Conservation (phyloP, 1,140 invertebrate genomes). For the Drosophila albomicans region DNA sequence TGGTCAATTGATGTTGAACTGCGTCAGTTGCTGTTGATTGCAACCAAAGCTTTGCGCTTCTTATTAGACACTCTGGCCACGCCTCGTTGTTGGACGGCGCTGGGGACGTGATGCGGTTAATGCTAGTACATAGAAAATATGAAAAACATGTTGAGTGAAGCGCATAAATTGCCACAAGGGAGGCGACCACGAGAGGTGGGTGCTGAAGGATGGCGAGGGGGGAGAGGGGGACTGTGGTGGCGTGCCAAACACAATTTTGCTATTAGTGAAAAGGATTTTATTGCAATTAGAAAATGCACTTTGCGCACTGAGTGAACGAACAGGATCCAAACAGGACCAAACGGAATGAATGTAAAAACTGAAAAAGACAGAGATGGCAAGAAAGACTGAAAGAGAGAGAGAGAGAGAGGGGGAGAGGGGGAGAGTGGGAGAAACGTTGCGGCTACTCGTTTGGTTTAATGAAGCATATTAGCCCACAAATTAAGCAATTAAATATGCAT, state of each 20-base stretch:
- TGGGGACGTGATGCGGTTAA: slow-evolving; percentile 12
- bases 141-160: slow-evolving; percentile 49
- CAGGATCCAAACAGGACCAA: neutral
- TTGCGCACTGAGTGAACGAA: slow-evolving; percentile 14
- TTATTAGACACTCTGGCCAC: slow-evolving; percentile 14
- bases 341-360: neutral
- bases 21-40: slow-evolving; percentile 5
- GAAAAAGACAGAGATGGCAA: neutral
- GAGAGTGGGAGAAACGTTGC: slow-evolving; percentile 15
- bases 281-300: slow-evolving; percentile 83
- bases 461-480: slow-evolving; percentile 61
- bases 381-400: neutral
- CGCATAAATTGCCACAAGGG: slow-evolving; percentile 63
- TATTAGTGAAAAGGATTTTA: slow-evolving; percentile 76
- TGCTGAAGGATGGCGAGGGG: neutral
- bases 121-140: slow-evolving; percentile 8
- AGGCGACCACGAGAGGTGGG: neutral
- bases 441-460: slow-evolving; percentile 32
- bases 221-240: neutral
- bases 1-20: neutral
- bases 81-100: neutral
- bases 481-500: slow-evolving; percentile 75
- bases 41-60: slow-evolving; percentile 1
- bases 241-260: slow-evolving; percentile 74
- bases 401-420: slow-evolving; percentile 3